A percentile compares a stretch with the other conserved stretches of the same genome.
Conservation (phyloP, 2,888 invertebrate species). For the Holacanthella duospinosa region DNA sequence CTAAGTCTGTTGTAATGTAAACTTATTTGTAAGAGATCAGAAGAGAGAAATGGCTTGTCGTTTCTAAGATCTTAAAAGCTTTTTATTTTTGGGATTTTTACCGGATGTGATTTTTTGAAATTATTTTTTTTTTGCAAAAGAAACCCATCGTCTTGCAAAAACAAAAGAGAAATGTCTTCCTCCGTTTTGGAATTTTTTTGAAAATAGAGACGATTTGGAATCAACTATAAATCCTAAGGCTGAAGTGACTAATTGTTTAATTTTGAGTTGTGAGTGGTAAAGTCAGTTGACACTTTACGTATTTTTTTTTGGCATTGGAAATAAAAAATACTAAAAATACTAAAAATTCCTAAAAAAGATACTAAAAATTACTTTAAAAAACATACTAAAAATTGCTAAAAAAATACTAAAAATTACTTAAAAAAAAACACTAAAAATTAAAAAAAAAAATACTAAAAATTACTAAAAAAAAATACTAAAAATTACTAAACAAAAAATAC, state of each 20-base stretch:
- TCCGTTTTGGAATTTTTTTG: not conserved
- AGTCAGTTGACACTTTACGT: not conserved
- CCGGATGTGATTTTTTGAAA: not conserved
- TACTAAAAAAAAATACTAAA: no score
- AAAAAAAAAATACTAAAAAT: no score
- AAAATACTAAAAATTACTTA: no score
- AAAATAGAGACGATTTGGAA: not conserved
- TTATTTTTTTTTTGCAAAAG: not conserved
- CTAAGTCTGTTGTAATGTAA: not conserved
- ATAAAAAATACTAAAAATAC: no score
- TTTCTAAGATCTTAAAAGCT: no score
- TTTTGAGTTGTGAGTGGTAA: not conserved
- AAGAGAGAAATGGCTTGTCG: not conserved
- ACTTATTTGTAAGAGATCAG: not conserved
- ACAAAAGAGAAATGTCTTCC: constrained; percentile 10
- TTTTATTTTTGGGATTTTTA: not conserved
- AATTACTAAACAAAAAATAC: no score
- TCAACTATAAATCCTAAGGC: no score
- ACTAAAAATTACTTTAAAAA: no score
- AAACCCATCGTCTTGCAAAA: constrained; percentile 1
- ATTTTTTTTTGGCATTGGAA: not conserved
- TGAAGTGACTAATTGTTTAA: not conserved
- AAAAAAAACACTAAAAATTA: no score
- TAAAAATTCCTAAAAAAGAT: no score
- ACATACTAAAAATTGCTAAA: no score